Conservation (phyloP, 2,113 vertebrate species). For the Forbesichthys papilliferus region DNA sequence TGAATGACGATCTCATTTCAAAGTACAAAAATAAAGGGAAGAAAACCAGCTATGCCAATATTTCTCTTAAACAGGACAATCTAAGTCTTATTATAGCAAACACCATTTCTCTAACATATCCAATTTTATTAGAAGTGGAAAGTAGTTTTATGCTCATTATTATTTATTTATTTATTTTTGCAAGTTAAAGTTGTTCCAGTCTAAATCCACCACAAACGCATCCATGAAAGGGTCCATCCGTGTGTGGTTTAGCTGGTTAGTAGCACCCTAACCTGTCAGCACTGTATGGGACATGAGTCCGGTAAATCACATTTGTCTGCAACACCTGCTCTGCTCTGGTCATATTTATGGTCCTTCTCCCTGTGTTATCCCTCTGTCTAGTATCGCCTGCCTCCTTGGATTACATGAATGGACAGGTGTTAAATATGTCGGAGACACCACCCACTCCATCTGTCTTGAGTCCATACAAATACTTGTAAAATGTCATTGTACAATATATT, state of each 20-base stretch:
- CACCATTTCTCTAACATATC: too few relatives aligned
- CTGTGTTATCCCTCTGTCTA: conserved; percentile 48
- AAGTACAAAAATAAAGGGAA: conserved; percentile 2
- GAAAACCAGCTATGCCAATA: not conserved
- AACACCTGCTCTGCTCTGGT: conserved; percentile 53
- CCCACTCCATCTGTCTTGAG: conserved; percentile 3
- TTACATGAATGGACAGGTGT: conserved; percentile 59
- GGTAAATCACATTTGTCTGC: conserved; percentile 70
- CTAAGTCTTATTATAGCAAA: not conserved
- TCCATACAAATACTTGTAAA: not conserved
- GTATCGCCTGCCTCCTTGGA: conserved; percentile 47
- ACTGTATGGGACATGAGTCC: conserved; percentile 50
- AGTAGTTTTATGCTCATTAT: too few relatives aligned
- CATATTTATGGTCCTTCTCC: conserved; percentile 62
- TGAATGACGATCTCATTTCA: conserved; percentile 51
- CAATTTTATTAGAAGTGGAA: too few relatives aligned
- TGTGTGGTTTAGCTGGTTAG: conserved; percentile 71
- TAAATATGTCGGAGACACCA: not conserved
- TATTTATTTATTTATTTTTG: too few relatives aligned
- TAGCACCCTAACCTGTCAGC: conserved; percentile 79
- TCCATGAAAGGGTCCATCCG: conserved; percentile 56
- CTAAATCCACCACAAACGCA: conserved; percentile 25
- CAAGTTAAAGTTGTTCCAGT: conserved; percentile 32
- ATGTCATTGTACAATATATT: conserved; percentile 3
- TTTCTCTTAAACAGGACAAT: conserved; percentile 15